phyloP scores from a whole-genome alignment of 2,113 vertebrate genomes.

The Aramus guarauna region DNA sequence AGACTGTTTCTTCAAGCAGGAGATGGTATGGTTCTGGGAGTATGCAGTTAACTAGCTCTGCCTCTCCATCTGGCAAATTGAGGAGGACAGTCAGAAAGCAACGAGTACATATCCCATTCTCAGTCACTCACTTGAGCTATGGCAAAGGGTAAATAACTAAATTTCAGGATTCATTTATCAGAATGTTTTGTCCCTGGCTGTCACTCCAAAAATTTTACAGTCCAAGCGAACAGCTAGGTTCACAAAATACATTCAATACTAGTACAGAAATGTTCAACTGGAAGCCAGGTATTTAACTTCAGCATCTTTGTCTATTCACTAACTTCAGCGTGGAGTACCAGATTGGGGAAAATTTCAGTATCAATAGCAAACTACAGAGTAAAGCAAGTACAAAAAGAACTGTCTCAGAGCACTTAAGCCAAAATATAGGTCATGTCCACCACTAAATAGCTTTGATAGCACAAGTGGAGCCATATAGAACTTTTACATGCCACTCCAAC shows the following conservation, averaged over 20 bases:
- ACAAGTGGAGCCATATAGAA: background rate
- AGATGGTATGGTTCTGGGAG: background rate
- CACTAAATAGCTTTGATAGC: background rate
- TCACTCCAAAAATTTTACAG: background rate
- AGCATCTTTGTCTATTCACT: background rate
- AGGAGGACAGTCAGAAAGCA: background rate
- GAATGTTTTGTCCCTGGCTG: background rate
- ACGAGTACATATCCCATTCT: background rate
- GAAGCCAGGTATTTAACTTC: background rate
- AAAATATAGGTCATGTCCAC: background rate
- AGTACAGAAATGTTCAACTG: background rate
- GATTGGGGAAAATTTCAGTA: fast-evolving
- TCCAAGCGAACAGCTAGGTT: background rate
- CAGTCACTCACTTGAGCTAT: background rate
- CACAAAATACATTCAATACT: background rate
- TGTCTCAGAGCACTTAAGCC: background rate
- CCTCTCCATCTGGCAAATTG: background rate
- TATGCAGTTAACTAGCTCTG: background rate
- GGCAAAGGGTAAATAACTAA: background rate
- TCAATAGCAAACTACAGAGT: background rate
- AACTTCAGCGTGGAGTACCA: background rate
- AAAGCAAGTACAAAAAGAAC: background rate
- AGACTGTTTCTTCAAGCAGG: background rate
- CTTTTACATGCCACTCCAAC: background rate
- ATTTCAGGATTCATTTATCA: background rate